Conservation (phyloP, 2,888 invertebrate genomes). For the Pyrgus malvae region DNA sequence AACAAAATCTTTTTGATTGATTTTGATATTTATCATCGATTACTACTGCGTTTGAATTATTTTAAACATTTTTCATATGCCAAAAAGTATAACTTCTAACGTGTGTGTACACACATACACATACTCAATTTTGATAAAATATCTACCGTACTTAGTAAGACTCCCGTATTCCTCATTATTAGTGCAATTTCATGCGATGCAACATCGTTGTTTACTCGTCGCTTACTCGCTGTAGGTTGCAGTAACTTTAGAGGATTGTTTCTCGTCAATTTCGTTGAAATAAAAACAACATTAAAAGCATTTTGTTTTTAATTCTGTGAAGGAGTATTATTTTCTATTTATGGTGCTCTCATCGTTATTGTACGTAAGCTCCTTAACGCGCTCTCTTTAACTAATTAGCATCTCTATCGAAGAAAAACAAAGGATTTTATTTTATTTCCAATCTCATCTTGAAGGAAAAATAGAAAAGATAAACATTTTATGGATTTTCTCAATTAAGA, state of each 20-base stretch:
- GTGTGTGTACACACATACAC: too few species aligned
- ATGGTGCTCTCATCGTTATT: constrained; percentile 5
- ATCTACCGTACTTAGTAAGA: too few species aligned
- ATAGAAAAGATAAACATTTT: constrained; percentile 34
- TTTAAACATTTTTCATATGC: too few species aligned
- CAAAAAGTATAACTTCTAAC: too few species aligned
- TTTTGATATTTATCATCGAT: too few species aligned
- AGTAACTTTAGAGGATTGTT: neutral
- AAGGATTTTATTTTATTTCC: constrained; percentile 17
- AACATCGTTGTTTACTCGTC: neutral
- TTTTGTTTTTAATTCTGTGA: constrained; percentile 4
- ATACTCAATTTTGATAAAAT: too few species aligned
- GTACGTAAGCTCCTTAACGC: constrained; percentile 13
- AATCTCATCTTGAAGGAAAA: constrained; percentile 22
- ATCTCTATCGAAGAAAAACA: constrained; percentile 22
- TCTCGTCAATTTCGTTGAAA: neutral
- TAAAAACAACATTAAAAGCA: constrained; percentile 16
- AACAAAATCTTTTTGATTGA: too few species aligned
- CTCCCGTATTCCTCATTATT: too few species aligned
- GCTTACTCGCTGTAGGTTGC: neutral
- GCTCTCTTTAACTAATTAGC: constrained; percentile 18
- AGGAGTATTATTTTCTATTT: constrained; percentile 15
- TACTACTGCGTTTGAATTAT: too few species aligned
- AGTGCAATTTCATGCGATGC: too few species aligned
- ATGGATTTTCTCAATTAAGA: constrained; percentile 5